Conservation (phyloP, 2,888 invertebrate genomes). For the Melinaea menophilus region DNA sequence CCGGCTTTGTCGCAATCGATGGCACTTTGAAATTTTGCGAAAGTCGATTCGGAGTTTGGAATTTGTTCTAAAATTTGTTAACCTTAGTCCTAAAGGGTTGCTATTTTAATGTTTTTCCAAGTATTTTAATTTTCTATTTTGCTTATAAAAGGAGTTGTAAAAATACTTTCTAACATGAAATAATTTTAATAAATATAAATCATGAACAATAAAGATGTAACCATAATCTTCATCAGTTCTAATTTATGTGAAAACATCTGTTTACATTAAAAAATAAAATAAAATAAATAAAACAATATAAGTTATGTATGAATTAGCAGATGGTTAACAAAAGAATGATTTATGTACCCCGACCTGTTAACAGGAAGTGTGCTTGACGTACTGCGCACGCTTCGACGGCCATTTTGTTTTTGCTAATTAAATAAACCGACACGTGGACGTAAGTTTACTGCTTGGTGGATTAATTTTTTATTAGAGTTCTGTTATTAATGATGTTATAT, state of each 20-base stretch:
- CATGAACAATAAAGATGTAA: too few relatives aligned
- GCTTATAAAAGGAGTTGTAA: too few relatives aligned
- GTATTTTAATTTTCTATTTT: too few relatives aligned
- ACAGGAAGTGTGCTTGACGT: constrained; percentile 25
- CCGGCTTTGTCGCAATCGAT: constrained; percentile 32
- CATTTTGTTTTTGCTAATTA: constrained; percentile 21
- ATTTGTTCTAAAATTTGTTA: constrained; percentile 9
- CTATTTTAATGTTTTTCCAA: constrained; percentile 1
- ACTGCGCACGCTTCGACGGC: constrained; percentile 28
- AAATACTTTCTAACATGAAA: too few relatives aligned
- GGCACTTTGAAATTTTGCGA: constrained; percentile 29
- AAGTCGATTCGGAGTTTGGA: constrained; percentile 14
- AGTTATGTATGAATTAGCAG: constrained; percentile 12
- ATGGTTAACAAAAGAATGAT: constrained; percentile 13
- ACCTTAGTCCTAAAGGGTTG: constrained; percentile 4
- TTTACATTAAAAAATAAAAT: not conserved
- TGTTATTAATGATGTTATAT: not conserved
- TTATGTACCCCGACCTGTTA: constrained; percentile 8
- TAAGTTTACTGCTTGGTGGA: not conserved
- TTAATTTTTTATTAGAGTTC: not conserved
- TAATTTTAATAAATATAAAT: too few relatives aligned
- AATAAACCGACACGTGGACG: constrained; percentile 23
- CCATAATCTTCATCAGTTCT: too few relatives aligned
- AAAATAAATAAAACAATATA: constrained; percentile 11
- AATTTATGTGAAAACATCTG: too few relatives aligned